These are phyloP conservation scores for Lasiommata megera DNA, from an alignment of 2,888 invertebrate genomes.

Conservation along the genomic window DNA sequence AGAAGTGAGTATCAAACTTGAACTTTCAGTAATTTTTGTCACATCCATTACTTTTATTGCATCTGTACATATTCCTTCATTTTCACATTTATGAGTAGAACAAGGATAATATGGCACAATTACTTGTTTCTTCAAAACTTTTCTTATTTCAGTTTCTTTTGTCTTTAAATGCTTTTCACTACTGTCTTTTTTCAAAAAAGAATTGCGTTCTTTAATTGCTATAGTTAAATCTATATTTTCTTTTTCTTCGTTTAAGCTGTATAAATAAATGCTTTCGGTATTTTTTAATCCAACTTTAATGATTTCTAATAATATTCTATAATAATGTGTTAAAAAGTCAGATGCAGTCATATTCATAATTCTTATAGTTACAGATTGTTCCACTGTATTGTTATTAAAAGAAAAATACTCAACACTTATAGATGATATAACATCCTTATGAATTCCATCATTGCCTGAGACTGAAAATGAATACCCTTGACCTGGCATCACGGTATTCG, in stretches of 20 bases:
- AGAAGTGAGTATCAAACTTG: conserved; percentile 90
- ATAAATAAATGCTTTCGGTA: conserved; percentile 85
- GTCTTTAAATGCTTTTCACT: conserved; percentile 84
- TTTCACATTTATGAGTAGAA: conserved; percentile 86
- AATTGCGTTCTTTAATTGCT: conserved; percentile 82
- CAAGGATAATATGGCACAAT: conserved; percentile 91
- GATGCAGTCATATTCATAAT: conserved; percentile 87
- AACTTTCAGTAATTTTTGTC: conserved; percentile 90
- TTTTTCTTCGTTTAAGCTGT: conserved; percentile 86
- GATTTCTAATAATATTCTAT: conserved; percentile 86
- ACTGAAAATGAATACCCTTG: conserved; percentile 90
- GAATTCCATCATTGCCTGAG: conserved; percentile 94
- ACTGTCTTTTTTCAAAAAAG: conserved; percentile 84
- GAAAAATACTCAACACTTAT: conserved; percentile 90
- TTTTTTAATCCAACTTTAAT: conserved; percentile 84
- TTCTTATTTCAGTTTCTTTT: conserved; percentile 84
- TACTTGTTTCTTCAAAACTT: conserved; percentile 82
- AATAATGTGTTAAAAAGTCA: conserved; percentile 88
- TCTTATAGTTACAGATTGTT: conserved; percentile 90
- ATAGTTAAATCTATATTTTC: conserved; percentile 86
- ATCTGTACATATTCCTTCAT: conserved; percentile 89
- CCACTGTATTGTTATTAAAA: conserved; percentile 90
- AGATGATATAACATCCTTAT: conserved; percentile 92
- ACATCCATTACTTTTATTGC: conserved; percentile 85
- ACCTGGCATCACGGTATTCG: conserved; percentile 86